These are phyloP conservation scores for Crepidodera aurea DNA, from an alignment of 2,888 invertebrate species.

Conservation along the genomic window DNA sequence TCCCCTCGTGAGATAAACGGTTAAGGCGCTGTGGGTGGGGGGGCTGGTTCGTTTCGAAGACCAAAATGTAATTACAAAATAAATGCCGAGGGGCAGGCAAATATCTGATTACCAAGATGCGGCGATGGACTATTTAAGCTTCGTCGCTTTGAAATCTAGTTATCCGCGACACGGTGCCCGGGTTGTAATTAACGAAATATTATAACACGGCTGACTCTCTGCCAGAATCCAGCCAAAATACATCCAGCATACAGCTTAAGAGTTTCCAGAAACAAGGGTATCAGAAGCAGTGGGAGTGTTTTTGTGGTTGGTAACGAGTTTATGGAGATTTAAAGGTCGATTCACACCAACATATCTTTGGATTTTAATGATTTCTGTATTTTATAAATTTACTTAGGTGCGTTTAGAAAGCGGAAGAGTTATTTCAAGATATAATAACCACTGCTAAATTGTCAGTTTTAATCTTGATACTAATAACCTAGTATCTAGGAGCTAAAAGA, in stretches of 20 bases:
- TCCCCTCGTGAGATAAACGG: slow-evolving; percentile 5
- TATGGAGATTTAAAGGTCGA: neutral
- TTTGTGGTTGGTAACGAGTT: neutral
- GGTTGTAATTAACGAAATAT: slow-evolving; percentile 62
- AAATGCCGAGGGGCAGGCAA: slow-evolving; percentile 59
- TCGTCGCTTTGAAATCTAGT: slow-evolving; percentile 61
- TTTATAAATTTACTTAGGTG: too few relatives aligned
- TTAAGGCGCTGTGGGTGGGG: neutral
- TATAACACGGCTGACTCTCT: slow-evolving; percentile 43
- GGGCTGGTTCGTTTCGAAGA: slow-evolving; percentile 16
- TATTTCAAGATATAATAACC: too few relatives aligned
- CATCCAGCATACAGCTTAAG: neutral
- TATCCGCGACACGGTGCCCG: slow-evolving; percentile 58
- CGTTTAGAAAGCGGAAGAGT: too few relatives aligned
- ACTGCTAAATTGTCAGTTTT: too few relatives aligned
- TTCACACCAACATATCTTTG: too few relatives aligned
- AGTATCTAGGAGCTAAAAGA: too few relatives aligned
- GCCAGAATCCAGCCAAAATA: slow-evolving; percentile 4
- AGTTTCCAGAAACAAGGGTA: neutral
- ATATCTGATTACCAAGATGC: slow-evolving; percentile 60
- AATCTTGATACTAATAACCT: too few relatives aligned
- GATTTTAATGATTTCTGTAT: too few relatives aligned
- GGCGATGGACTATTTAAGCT: slow-evolving; percentile 53
- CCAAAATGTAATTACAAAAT: slow-evolving; percentile 60
- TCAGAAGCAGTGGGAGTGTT: neutral